Conservation (phyloP, 2,888 invertebrate species). For the Junonia oenone region DNA sequence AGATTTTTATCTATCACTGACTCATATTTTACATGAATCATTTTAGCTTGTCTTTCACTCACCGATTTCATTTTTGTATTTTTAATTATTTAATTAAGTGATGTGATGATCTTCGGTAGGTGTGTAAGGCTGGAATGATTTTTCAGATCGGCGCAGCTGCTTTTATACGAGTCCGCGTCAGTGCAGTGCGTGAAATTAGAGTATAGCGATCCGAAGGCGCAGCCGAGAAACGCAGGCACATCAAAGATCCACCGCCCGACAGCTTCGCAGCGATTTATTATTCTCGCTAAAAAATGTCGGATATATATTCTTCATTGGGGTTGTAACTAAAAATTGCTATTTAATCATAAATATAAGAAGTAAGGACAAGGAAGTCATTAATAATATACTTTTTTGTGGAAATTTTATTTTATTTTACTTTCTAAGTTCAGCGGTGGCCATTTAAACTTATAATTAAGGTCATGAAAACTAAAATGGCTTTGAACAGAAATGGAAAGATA, state of each 20-base stretch:
- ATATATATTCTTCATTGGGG: background rate
- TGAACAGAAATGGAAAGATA: background rate
- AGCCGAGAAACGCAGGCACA: conserved; percentile 34
- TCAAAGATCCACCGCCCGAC: conserved; percentile 32
- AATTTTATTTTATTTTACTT: background rate
- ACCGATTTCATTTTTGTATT: conserved; percentile 66
- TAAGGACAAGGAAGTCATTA: too few relatives aligned
- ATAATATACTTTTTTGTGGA: too few relatives aligned
- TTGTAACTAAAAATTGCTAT: too few relatives aligned
- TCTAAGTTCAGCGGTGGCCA: background rate
- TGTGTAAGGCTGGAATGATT: conserved; percentile 72
- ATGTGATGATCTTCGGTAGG: conserved; percentile 58
- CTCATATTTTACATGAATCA: background rate
- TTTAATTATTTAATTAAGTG: conserved; percentile 37
- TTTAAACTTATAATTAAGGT: background rate
- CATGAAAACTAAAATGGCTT: background rate
- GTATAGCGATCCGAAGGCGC: conserved; percentile 45
- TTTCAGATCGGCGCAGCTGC: conserved; percentile 63
- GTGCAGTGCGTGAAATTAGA: conserved; percentile 67
- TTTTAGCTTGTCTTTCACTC: conserved; percentile 40
- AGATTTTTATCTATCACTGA: background rate
- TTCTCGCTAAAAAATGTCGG: background rate
- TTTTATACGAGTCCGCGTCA: conserved; percentile 62
- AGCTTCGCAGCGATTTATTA: conserved; percentile 2
- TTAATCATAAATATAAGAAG: too few relatives aligned